These are phyloP conservation scores for Syrrhaptes paradoxus DNA, from an alignment of 2,113 vertebrate species.

Conservation along the genomic window DNA sequence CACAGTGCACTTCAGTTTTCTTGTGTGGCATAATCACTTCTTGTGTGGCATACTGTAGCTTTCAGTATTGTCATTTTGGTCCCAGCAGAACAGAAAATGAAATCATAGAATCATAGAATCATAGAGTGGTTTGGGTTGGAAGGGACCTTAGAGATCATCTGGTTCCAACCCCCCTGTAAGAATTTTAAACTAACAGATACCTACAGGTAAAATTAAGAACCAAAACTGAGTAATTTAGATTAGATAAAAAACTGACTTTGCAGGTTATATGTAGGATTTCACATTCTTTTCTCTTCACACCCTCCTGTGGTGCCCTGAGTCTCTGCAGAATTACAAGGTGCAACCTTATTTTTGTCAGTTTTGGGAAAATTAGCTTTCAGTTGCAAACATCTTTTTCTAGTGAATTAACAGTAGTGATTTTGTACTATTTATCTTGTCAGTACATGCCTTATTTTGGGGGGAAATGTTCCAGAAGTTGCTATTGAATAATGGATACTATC, in stretches of 20 bases:
- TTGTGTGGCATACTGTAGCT: fast-evolving
- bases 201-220: neutral
- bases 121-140: too few species aligned
- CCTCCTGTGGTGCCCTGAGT: neutral
- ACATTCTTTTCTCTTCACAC: neutral
- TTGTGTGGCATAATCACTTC: neutral
- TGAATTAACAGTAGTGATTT: neutral
- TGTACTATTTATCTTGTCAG: neutral
- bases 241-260: neutral
- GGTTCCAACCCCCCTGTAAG: too few species aligned
- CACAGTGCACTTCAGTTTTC: neutral
- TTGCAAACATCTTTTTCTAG: neutral
- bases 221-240: neutral
- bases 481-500: neutral
- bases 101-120: too few species aligned
- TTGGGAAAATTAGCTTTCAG: neutral
- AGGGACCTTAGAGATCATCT: too few species aligned
- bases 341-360: neutral
- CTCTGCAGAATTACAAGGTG: neutral
- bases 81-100: neutral
- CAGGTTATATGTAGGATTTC: neutral
- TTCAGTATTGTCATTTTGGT: neutral
- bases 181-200: neutral
- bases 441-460: neutral
- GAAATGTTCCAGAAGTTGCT: neutral